Evolutionary conservation across 2,888 invertebrate species (phyloP).

Genomic region (Cistogaster globosa): DNA sequence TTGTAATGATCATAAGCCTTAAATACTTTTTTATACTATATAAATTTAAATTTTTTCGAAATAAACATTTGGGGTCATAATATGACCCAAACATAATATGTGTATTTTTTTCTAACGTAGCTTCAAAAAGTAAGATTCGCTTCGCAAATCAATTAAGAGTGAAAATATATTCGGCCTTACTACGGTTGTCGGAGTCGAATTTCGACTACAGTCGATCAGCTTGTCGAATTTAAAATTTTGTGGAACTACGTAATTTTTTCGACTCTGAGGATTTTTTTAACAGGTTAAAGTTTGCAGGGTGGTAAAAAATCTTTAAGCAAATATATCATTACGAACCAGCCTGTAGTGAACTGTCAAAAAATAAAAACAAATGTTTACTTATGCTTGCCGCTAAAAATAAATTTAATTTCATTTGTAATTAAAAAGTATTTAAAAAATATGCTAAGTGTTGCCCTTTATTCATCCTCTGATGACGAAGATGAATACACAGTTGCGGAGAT

Average conservation of each 20-base stretch:
- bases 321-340: not conserved
- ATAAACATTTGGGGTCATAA: too few species aligned
- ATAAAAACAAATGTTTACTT: not conserved
- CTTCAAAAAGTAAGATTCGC: too few species aligned
- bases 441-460: not conserved
- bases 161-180: not conserved
- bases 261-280: not conserved
- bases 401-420: not conserved
- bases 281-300: not conserved
- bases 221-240: constrained; percentile 4
- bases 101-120: too few species aligned
- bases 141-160: too few species aligned
- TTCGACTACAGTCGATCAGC: not conserved
- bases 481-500: not conserved
- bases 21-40: too few species aligned
- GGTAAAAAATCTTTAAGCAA: not conserved
- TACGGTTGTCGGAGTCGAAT: not conserved
- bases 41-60: too few species aligned
- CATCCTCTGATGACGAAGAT: constrained; percentile 20
- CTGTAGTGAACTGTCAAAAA: constrained; percentile 10
- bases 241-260: constrained; percentile 20
- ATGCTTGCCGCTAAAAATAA: not conserved
- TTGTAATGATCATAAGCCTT: too few species aligned
- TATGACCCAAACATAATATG: too few species aligned
- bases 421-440: constrained; percentile 3